A percentile compares a stretch with the other conserved stretches of the same genome.
phyloP scores from a whole-genome alignment of 2,113 vertebrate genomes.

The Bostrychus sinensis region DNA sequence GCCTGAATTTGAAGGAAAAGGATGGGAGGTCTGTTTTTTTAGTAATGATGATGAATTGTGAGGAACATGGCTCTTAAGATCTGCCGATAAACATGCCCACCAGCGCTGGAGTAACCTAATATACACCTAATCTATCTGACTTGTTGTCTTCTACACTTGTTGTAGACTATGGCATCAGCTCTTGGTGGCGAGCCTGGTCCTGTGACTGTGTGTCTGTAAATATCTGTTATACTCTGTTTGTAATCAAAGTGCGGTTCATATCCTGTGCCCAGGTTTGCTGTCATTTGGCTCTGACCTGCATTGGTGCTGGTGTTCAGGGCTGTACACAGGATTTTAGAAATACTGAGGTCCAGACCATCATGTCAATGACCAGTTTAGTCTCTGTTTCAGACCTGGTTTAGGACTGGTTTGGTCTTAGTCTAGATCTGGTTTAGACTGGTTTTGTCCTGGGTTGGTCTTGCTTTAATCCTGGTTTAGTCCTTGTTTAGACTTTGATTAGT shows the following conservation, averaged over 20 bases:
- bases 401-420: too few relatives aligned
- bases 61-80: constrained; percentile 70
- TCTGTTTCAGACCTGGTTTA: too few relatives aligned
- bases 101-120: constrained; percentile 71
- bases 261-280: constrained; percentile 57
- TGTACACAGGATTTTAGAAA: too few relatives aligned
- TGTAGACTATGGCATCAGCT: neutral
- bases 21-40: constrained; percentile 7
- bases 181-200: neutral
- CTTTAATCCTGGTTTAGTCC: too few relatives aligned
- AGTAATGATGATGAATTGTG: constrained; percentile 72
- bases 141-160: constrained; percentile 17
- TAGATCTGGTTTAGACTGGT: too few relatives aligned
- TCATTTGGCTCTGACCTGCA: constrained; percentile 61
- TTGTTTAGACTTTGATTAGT: too few relatives aligned
- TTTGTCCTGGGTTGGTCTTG: too few relatives aligned
- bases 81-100: constrained; percentile 75
- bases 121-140: constrained; percentile 41
- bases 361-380: too few relatives aligned
- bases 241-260: constrained; percentile 38
- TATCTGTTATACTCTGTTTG: constrained; percentile 14
- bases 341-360: too few relatives aligned
- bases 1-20: constrained; percentile 25
- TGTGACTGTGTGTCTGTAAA: neutral
- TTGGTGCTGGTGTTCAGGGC: too few relatives aligned